Conservation (phyloP, 2,888 invertebrate species). For the Latrodectus hesperus region DNA sequence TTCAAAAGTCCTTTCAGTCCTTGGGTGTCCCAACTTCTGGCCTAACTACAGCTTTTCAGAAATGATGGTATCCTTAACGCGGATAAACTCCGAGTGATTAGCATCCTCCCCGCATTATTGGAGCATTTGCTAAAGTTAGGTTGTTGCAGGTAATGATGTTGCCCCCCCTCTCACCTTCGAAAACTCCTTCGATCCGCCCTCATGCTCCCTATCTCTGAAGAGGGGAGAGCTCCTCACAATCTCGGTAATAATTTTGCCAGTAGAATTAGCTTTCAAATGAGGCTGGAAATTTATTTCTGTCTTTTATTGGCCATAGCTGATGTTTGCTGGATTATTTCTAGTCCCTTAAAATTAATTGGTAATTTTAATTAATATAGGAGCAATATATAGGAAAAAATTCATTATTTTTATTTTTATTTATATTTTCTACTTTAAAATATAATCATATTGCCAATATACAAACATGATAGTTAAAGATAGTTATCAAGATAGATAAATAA, state of each 20-base stretch:
- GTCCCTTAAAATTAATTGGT: no score
- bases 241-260: not conserved
- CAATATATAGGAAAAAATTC: no score
- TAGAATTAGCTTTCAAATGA: no score
- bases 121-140: slow-evolving; percentile 27
- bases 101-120: slow-evolving; percentile 43
- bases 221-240: not conserved
- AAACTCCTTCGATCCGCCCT: not conserved
- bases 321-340: no score
- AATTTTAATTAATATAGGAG: no score
- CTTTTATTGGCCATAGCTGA: no score
- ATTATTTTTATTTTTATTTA: no score
- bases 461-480: no score
- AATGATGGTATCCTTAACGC: slow-evolving; percentile 47
- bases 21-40: not conserved
- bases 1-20: not conserved
- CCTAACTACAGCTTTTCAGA: slow-evolving; percentile 34
- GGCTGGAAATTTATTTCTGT: no score
- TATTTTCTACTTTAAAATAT: no score
- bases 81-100: slow-evolving; percentile 50
- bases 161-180: not conserved
- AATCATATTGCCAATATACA: no score
- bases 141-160: slow-evolving; percentile 36
- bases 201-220: not conserved
- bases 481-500: no score